Base-by-base conservation (phyloP, 2,888 invertebrate genomes). In the Choristoneura rosaceana region DNA sequence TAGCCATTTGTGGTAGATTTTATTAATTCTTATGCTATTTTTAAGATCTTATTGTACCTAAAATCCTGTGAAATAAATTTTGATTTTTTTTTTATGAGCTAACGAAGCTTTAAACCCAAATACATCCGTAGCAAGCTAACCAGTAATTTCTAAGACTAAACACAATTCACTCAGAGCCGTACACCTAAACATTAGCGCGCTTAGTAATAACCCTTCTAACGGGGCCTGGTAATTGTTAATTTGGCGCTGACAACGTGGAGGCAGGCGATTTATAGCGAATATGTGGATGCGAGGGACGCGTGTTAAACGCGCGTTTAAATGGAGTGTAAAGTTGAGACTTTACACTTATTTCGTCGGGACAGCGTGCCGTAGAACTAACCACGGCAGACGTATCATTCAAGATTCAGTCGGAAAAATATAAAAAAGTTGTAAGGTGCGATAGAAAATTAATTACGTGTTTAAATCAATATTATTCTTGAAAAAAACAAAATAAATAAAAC, bases 221-320 rank as follows among this genome's bases (percentile, higher is more conserved):
- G 9, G 43, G 45, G 25, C 38, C 38, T 58, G 33, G 63, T 63
- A 63, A 63, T 63, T 63, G 63, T 63, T 63, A 63, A 63, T 63
- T 63, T 63, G 59, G 45, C 0, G 59, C 63, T 10, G 45, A 47
- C 63, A 45, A 4, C 9, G 34, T 14, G 59, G 59, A 10, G 59
- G 59, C 43, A 34, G 34, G n/a, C 34, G 59, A 59, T 59, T 59
- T 59, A 59, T 59, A 9, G 63, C 33, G 5, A 38, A n/a, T 60
- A n/a, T 60, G 59, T 34, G 38, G 50, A 52, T 52, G 50, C 17
- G 50, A 17, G n/a, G 50, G 50, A 52, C 50, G 15, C 50, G 50
- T 17, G 50, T 9, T n/a, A 2, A n/a, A 38, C 4, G 47, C 47
- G 15, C n/a, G 15, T 8, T 15, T 17, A 52, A 52, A 52, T 52